Evolutionary conservation across 1,140 invertebrate species (phyloP).

Genomic region (Drosophila murphyi): DNA sequence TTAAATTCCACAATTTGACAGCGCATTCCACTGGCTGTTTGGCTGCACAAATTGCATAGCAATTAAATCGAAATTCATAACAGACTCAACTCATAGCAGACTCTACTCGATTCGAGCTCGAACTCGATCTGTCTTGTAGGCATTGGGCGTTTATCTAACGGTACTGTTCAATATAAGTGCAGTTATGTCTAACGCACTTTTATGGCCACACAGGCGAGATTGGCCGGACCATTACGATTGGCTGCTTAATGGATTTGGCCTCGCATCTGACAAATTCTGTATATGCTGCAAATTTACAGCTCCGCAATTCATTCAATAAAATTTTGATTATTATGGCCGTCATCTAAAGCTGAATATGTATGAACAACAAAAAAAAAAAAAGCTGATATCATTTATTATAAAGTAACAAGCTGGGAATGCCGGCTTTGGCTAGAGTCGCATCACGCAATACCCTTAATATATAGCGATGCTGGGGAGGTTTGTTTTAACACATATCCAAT

Average conservation of each 20-base stretch:
- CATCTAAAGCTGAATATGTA: slow-evolving; percentile 62
- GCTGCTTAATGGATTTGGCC: slow-evolving; percentile 69
- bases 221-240: slow-evolving; percentile 28
- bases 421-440: too few species aligned
- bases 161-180: slow-evolving; percentile 65
- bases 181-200: slow-evolving; percentile 80
- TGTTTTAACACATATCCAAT: too few species aligned
- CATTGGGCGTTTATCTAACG: slow-evolving; percentile 50
- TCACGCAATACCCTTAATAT: slow-evolving; percentile 12
- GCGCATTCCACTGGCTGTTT: slow-evolving; percentile 60
- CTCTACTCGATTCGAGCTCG: slow-evolving; percentile 5
- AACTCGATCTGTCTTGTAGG: slow-evolving; percentile 20
- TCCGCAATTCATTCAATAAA: slow-evolving; percentile 80
- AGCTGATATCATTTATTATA: slow-evolving; percentile 20
- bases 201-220: slow-evolving; percentile 64
- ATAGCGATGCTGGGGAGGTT: too few species aligned
- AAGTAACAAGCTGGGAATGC: slow-evolving; percentile 7
- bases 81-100: slow-evolving; percentile 1
- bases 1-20: slow-evolving; percentile 76
- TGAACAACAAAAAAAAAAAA: slow-evolving; percentile 36
- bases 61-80: slow-evolving; percentile 57
- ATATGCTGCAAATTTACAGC: slow-evolving; percentile 55
- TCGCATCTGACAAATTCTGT: slow-evolving; percentile 59
- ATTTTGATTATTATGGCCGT: slow-evolving; percentile 76
- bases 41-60: slow-evolving; percentile 74